Conservation (phyloP, 2,888 invertebrate genomes). For the Troides oblongomaculatus region DNA sequence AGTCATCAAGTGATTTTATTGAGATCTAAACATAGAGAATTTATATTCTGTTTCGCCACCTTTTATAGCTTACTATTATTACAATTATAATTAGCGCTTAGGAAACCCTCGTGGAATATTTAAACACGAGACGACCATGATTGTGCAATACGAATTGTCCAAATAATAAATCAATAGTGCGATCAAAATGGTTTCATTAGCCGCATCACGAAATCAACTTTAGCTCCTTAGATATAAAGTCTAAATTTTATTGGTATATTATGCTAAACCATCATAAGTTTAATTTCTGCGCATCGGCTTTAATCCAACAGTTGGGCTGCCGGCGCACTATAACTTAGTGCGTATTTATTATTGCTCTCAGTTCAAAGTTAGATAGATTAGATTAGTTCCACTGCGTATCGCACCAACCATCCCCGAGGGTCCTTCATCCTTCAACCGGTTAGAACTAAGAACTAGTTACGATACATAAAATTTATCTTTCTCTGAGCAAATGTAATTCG, state of each 20-base stretch:
- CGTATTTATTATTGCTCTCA: constrained; percentile 56
- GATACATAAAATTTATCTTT: not conserved
- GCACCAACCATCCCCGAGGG: constrained; percentile 44
- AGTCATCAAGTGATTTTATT: not conserved
- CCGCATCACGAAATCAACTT: constrained; percentile 10
- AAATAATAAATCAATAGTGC: constrained; percentile 27
- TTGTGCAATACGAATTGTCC: constrained; percentile 27
- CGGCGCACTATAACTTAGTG: constrained; percentile 51
- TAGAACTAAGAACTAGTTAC: constrained; percentile 12
- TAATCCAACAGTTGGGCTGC: constrained; percentile 44
- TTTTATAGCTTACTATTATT: constrained; percentile 2
- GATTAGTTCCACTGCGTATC: constrained; percentile 59
- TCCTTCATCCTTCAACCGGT: constrained; percentile 5
- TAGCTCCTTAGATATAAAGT: constrained; percentile 12
- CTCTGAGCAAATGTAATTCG: not conserved
- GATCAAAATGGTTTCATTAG: constrained; percentile 4
- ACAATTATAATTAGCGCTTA: constrained; percentile 17
- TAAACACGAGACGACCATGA: constrained; percentile 20
- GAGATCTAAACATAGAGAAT: constrained; percentile 1
- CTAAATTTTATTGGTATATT: not conserved
- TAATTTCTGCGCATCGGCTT: constrained; percentile 33
- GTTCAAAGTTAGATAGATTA: constrained; percentile 54
- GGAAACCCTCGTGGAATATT: constrained; percentile 21
- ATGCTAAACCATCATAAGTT: constrained; percentile 11
- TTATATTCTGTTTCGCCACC: not conserved